These are phyloP conservation scores for Colistium nudipinnis DNA, from an alignment of 2,113 vertebrate genomes.

Conservation along the genomic window DNA sequence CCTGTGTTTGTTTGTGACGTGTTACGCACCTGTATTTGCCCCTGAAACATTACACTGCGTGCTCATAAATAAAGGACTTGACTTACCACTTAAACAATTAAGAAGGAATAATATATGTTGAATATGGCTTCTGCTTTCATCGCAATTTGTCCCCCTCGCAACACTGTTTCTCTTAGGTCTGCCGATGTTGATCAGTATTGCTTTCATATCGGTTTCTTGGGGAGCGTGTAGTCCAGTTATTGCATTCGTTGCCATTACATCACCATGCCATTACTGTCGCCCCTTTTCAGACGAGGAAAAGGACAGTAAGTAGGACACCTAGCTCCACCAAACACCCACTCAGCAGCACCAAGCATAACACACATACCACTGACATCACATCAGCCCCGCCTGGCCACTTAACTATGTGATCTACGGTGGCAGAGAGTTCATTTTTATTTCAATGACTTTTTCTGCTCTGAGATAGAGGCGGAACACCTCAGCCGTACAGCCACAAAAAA, in stretches of 20 bases:
- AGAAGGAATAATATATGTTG: too few relatives aligned
- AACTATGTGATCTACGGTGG: slow-evolving; percentile 2
- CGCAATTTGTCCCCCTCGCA: too few relatives aligned
- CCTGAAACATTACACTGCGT: too few relatives aligned
- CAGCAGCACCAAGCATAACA: slow-evolving; percentile 19
- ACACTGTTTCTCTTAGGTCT: too few relatives aligned
- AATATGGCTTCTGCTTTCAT: too few relatives aligned
- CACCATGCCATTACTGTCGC: slow-evolving; percentile 16
- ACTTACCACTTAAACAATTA: too few relatives aligned
- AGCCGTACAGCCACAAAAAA: neutral
- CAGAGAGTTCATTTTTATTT: neutral
- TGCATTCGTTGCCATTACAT: slow-evolving; percentile 15
- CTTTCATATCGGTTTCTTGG: too few relatives aligned
- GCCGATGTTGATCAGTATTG: too few relatives aligned
- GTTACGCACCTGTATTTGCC: neutral
- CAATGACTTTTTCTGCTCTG: neutral
- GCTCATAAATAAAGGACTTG: too few relatives aligned
- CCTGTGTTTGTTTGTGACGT: too few relatives aligned
- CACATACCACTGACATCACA: slow-evolving; percentile 49
- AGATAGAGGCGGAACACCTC: neutral
- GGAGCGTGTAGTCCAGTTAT: slow-evolving; percentile 1
- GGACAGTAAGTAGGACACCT: slow-evolving; percentile 22
- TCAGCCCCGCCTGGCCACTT: slow-evolving; percentile 28
- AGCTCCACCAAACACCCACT: slow-evolving; percentile 53
- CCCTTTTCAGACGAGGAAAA: neutral